Evolutionary conservation across 2,888 invertebrate species (phyloP), one percentile per base, ranked within the genome.

Genomic region (Allolobophora icterica): DNA sequence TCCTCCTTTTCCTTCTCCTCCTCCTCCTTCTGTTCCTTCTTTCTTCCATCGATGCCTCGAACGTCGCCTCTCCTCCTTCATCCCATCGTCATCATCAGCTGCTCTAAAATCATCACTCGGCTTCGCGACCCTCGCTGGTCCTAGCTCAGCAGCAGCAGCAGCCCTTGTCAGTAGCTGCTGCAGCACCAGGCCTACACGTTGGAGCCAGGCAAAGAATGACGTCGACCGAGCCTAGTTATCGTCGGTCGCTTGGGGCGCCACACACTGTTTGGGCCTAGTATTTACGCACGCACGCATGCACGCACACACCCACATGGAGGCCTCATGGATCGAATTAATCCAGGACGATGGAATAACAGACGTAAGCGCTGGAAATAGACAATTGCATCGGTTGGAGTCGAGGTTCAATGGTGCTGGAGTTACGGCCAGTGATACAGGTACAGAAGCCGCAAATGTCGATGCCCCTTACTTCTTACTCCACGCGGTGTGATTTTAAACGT

Each of bases 281-380:
- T 52, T 52, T 52, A 71, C 71, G n/a, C 71, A 71, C 30, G 24
- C 24, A 52, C 8, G 52, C 52, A 52, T 24, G 24, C 52, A 52
- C 52, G 24, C 52, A 52, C 24, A 1, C 52, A 52, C 52, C 8
- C 71, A 71, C 71, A 71, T 1, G 71, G n/a, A 71, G 71, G 71
- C 71, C 71, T 52, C 71, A n/a, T 71, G 71, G 71, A 71, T 71
- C 71, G 71, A 71, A 71, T 71, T 71, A 71, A 71, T 71, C 71
- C 71, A 71, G 71, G n/a, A 71, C 71, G 71, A 71, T 71, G n/a
- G 71, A 71, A 71, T n/a, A 71, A 71, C 71, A 71, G 71, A 71
- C 71, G 71, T 71, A 71, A n/a, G 71, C 30, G 30, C 71, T 71
- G 71, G 71, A 71, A 71, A n/a, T n/a, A 71, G 71, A 71, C 71